Evolutionary conservation across 2,888 invertebrate genomes (phyloP), one percentile per base, ranked within the genome.

Genomic region (Drosophila cracens): DNA sequence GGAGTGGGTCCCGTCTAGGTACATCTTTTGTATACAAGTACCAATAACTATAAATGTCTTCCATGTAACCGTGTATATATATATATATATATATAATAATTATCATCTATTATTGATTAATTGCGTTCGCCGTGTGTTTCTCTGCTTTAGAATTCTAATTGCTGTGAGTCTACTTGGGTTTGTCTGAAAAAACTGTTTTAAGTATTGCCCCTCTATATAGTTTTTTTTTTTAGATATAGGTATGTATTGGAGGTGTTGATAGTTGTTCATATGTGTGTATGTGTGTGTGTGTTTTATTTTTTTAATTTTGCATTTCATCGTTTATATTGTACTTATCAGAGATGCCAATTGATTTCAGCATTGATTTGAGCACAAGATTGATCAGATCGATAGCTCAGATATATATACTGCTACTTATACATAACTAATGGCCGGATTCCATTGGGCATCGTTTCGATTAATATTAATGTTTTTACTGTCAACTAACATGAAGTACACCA

Each of bases 1-100:
- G 89, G 87, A 84, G 87, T 88, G 86, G 86, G 89, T 88, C 88
- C 86, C 87, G 78, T 86, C 70, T 79, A 74, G 77, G 79, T 80
- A 77, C 77, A 74, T 70, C 40, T 66, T 33, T 64, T 51, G 74
- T 73, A 75, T 73, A 63, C 49, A 49, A 65, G 79, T 75, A 79
- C 79, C 76, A 46, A 25, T 76, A 74, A 79, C 78, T 78, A 74
- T 54, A 64, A 56, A 38, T 49, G 34, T 53, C 18, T 49, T 46
- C 54, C 56, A 46, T 48, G 60, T 79, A 59, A 25, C 46, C 21
- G 11, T 33, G 2, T 25, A 25, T 25, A 43, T n/a, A 40, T n/a
- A 5, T 18, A 18, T 18, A 40, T 40, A 5, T 34, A 2, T 34
- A 34, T 34, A 36, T 58, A 49, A 49, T 52, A 58, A 52, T 53